Evolutionary conservation across 2,113 vertebrate species (phyloP), one percentile per base, ranked within the genome.

Genomic region (Anarhynchus alexandrinus): DNA sequence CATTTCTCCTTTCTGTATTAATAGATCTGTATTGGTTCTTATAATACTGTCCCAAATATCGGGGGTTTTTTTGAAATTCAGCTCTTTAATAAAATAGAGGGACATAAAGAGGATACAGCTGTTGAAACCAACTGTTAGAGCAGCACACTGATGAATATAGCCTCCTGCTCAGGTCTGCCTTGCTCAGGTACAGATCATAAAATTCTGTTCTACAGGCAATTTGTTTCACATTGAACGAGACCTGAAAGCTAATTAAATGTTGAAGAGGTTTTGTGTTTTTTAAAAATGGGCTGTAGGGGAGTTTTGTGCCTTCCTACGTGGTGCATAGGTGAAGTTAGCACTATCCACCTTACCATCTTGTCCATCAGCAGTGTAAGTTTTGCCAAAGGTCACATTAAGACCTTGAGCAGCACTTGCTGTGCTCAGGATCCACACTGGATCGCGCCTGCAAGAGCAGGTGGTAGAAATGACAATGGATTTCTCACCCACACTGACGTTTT

Each of bases 71-170:
- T 80, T 42, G 12, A 59, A 72, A 65, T 85, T 76, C 40, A 45
- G 25, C 58, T 90, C 54, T 69, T 57, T 42, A 2, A 13, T 40
- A 10, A 57, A 64, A 65, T 52, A 69, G 71, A 55, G 43, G 30
- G 82, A 52, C 29, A 65, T 55, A 55, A 95, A 52, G 59, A 64
- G 55, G 77, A 90, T 82, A 66, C 71, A 92, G 52, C 74, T 87
- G 67, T 43, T 69, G 84, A 87, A 91, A 82, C 42, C 86, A 86
- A n/a, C 81, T 89, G 65, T 67, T 62, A 42, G 66, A 82, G 69
- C 47, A 65, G 61, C 54, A 57, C 34, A 3, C 47, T 55, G 74
- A 23, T 88, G n/a, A 49, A 36, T 30, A 42, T 1, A 74, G 57
- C 51, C 69, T 78, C 57, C 64, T 82, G 57, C 57, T 88, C 88